Percentiles rank a stretch among this genome's conserved stretches.
phyloP scores from a whole-genome alignment of 2,888 invertebrate species.

The Aphidoletes aphidimyza region DNA sequence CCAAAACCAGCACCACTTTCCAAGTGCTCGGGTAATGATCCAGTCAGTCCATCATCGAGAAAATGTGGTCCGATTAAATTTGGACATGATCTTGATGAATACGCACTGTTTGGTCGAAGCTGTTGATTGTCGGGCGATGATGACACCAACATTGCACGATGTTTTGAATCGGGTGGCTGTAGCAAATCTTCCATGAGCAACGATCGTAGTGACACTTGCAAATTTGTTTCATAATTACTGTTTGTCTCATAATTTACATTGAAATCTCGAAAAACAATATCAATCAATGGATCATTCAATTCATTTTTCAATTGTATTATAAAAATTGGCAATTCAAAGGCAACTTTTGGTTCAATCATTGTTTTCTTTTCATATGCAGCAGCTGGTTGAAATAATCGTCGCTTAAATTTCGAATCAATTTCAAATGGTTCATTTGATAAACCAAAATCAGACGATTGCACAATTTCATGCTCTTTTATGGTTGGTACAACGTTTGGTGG shows the following conservation, averaged over 20 bases:
- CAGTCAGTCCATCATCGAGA: conserved; percentile 60
- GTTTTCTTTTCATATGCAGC: conserved; percentile 56
- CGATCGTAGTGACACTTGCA: conserved; percentile 84
- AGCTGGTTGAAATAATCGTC: conserved; percentile 55
- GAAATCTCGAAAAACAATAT: conserved; percentile 86
- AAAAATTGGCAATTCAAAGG: conserved; percentile 79
- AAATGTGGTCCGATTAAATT: conserved; percentile 69
- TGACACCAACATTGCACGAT: conserved; percentile 86
- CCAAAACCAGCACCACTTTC: conserved; percentile 69
- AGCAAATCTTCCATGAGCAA: conserved; percentile 91
- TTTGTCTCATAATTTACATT: conserved; percentile 77
- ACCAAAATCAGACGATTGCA: not conserved
- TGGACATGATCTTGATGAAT: conserved; percentile 85
- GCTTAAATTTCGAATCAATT: conserved; percentile 56
- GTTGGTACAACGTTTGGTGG: conserved; percentile 62
- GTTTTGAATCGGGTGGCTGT: conserved; percentile 79
- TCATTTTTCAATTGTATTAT: conserved; percentile 80
- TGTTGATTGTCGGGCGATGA: conserved; percentile 59
- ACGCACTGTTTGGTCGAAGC: conserved; percentile 66
- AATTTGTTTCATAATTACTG: conserved; percentile 75
- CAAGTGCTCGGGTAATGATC: conserved; percentile 73
- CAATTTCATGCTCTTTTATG: not conserved
- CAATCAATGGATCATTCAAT: conserved; percentile 83
- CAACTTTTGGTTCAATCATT: conserved; percentile 65
- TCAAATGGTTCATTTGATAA: conserved; percentile 55